Evolutionary conservation across 2,113 vertebrate species (phyloP).

Genomic region (Tenebrosternarchus preto): DNA sequence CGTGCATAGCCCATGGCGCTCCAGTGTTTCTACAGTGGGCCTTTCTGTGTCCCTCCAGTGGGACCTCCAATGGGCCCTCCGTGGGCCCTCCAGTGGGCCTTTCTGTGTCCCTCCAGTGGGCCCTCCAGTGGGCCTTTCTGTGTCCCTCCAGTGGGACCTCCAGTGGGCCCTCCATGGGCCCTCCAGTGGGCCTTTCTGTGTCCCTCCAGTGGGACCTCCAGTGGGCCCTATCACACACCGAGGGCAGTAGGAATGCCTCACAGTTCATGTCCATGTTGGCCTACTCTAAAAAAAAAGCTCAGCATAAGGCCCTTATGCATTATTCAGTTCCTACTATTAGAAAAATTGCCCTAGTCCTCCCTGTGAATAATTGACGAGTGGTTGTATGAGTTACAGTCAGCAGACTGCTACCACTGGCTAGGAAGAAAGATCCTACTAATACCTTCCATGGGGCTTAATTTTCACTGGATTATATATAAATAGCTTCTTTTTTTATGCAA

Average conservation of each 20-base stretch:
- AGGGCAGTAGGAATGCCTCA: not conserved
- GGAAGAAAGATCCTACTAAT: slow-evolving; percentile 40
- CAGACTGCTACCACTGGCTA: slow-evolving; percentile 50
- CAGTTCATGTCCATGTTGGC: not conserved
- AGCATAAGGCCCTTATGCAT: slow-evolving; percentile 43
- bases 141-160: no score
- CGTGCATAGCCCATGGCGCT: no score
- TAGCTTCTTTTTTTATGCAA: slow-evolving; percentile 47
- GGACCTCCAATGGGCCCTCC: no score
- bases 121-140: no score
- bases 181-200: no score
- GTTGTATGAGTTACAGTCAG: slow-evolving; percentile 55
- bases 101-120: no score
- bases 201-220: no score
- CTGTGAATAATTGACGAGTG: slow-evolving; percentile 56
- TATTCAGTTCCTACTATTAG: slow-evolving; percentile 59
- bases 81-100: no score
- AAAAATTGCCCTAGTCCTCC: slow-evolving; percentile 49
- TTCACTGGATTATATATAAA: slow-evolving; percentile 53
- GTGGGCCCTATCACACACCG: not conserved
- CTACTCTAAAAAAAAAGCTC: not conserved
- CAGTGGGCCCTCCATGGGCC: no score
- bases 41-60: no score
- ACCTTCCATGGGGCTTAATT: slow-evolving; percentile 48
- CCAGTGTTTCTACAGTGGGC: no score